A percentile compares a stretch with the other conserved stretches of the same genome.
phyloP scores from a whole-genome alignment of 2,888 invertebrate species.

The Kryphioiulus occultus region DNA sequence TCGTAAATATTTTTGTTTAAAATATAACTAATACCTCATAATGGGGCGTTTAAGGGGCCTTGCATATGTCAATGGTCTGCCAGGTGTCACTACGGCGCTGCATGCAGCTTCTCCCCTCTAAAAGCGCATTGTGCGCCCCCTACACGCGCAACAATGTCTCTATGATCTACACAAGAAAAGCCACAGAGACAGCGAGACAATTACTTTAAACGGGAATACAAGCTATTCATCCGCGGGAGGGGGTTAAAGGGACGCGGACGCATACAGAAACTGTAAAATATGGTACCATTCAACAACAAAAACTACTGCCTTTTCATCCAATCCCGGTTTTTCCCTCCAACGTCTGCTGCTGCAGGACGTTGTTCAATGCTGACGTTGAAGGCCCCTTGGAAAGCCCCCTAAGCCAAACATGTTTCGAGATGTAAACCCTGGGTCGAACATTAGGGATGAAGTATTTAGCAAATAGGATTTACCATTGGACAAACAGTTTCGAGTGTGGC shows the following conservation, averaged over 20 bases:
- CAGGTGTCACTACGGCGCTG: slow-evolving; percentile 6
- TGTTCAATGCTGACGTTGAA: neutral
- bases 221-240: slow-evolving; percentile 39
- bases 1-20: slow-evolving; percentile 23
- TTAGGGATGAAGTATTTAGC: slow-evolving; percentile 39
- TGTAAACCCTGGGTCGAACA: slow-evolving; percentile 28
- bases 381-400: slow-evolving; percentile 36
- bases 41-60: slow-evolving; percentile 17
- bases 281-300: neutral
- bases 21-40: slow-evolving; percentile 23
- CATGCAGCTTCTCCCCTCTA: slow-evolving; percentile 3
- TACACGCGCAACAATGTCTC: slow-evolving; percentile 15
- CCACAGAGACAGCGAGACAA: slow-evolving; percentile 42
- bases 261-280: slow-evolving; percentile 15
- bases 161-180: slow-evolving; percentile 41
- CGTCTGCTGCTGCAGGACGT: slow-evolving; percentile 3
- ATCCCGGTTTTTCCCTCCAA: slow-evolving; percentile 9
- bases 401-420: slow-evolving; percentile 44
- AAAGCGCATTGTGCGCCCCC: slow-evolving; percentile 9
- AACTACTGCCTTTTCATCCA: slow-evolving; percentile 23
- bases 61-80: slow-evolving; percentile 15
- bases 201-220: slow-evolving; percentile 45
- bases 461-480: slow-evolving; percentile 45
- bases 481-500: slow-evolving; percentile 45
- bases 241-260: slow-evolving; percentile 23